A percentile compares a stretch with the other conserved stretches of the same genome.
Evolutionary conservation across 2,797 vertebrate species (phyloP).

Genomic region (Gadopsis bispinosus): DNA sequence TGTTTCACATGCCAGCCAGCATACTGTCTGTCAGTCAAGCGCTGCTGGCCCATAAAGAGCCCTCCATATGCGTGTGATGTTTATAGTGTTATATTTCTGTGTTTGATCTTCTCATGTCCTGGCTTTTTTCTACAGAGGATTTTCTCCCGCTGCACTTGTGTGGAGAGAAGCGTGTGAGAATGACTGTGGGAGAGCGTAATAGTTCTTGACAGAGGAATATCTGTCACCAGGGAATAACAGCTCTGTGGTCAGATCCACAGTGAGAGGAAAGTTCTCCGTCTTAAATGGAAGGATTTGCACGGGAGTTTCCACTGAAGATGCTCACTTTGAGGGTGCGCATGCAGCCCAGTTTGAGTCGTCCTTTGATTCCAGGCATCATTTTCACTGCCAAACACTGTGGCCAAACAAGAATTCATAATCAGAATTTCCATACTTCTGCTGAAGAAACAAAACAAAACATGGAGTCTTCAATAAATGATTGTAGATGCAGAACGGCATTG

Average conservation of each 20-base stretch:
- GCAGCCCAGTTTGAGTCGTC: slow-evolving; percentile 48
- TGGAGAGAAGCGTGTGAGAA: slow-evolving; percentile 53
- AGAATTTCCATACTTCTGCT: slow-evolving; percentile 60
- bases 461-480: slow-evolving; percentile 2
- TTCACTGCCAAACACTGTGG: slow-evolving; percentile 18
- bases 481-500: slow-evolving; percentile 13
- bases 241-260: slow-evolving; percentile 65
- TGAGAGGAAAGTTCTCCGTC: slow-evolving; percentile 67
- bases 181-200: slow-evolving; percentile 68
- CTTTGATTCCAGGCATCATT: slow-evolving; percentile 40
- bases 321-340: slow-evolving; percentile 54
- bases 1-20: slow-evolving; percentile 61
- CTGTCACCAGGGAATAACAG: slow-evolving; percentile 66
- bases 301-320: slow-evolving; percentile 69
- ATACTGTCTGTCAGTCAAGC: slow-evolving; percentile 73
- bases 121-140: slow-evolving; percentile 20
- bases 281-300: slow-evolving; percentile 64
- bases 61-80: slow-evolving; percentile 67
- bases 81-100: slow-evolving; percentile 66
- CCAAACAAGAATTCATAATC: slow-evolving; percentile 54
- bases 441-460: slow-evolving; percentile 19
- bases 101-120: slow-evolving; percentile 62
- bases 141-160: slow-evolving; percentile 35
- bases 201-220: slow-evolving; percentile 69
- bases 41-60: slow-evolving; percentile 49